A percentile compares a stretch with the other conserved stretches of the same genome.
Evolutionary conservation across 53 echinoderm and acorn worm genomes (phyloP).

Genomic region (Holothuria leucospilota): DNA sequence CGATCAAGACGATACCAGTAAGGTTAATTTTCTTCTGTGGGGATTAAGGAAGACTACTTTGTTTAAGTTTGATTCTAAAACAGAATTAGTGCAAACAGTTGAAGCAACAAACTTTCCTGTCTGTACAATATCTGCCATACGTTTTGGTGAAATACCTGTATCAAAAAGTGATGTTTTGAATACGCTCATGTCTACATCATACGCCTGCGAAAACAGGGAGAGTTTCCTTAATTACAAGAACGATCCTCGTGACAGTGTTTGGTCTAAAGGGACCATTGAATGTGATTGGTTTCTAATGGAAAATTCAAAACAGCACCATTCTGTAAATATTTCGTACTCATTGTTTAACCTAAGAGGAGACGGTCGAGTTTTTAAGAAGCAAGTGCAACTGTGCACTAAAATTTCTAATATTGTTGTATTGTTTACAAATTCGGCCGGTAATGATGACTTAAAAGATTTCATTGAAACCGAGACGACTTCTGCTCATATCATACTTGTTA

Average conservation of each 20-base stretch:
- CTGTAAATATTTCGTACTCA: not conserved
- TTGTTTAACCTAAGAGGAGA: conserved; percentile 14
- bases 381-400: not conserved
- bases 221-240: not conserved
- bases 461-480: not conserved
- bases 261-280: conserved; percentile 7
- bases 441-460: not conserved
- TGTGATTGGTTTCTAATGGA: not conserved
- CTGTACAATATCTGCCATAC: not conserved
- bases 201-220: too few species aligned
- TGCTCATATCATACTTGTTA: not conserved
- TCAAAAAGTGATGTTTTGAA: conserved; percentile 13
- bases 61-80: not conserved
- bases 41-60: conserved; percentile 8
- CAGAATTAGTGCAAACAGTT: not conserved
- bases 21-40: not conserved
- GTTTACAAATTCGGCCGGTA: not conserved
- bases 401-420: not conserved
- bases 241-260: not conserved
- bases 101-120: not conserved
- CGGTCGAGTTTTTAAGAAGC: not conserved
- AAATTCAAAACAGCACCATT: not conserved
- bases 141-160: conserved; percentile 5
- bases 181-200: not conserved
- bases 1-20: not conserved